phyloP scores from a whole-genome alignment of 2,113 vertebrate species.

The human region DNA sequence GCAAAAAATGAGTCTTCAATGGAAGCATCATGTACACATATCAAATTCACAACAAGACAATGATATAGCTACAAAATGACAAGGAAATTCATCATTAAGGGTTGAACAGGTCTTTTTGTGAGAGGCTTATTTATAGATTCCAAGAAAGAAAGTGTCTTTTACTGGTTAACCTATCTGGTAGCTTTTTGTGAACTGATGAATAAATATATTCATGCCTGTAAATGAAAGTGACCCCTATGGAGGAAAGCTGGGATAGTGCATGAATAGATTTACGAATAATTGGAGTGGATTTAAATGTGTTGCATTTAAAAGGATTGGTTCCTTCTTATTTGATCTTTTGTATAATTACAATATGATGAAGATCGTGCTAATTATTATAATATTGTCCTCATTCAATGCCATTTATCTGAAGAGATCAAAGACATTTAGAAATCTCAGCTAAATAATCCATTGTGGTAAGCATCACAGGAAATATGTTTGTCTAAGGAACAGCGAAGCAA shows the following conservation, averaged over 20 bases:
- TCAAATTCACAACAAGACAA: constrained; percentile 8
- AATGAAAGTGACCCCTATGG: constrained; percentile 49
- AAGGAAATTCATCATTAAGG: constrained; percentile 48
- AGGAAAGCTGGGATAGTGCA: background rate
- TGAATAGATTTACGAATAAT: constrained; percentile 8
- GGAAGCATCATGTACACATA: background rate
- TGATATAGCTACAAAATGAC: constrained; percentile 15
- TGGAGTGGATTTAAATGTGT: background rate
- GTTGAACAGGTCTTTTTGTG: background rate
- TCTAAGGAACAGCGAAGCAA: background rate
- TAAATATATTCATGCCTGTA: constrained; percentile 55
- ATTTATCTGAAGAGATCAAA: constrained; percentile 54
- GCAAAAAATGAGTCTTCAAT: background rate
- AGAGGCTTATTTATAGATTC: constrained; percentile 40
- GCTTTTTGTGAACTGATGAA: constrained; percentile 54
- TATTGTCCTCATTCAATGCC: background rate
- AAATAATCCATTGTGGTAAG: background rate
- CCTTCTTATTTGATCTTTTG: constrained; percentile 46
- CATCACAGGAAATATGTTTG: background rate
- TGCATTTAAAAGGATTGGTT: constrained; percentile 14
- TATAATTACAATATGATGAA: constrained; percentile 39
- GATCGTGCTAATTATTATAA: constrained; percentile 43
- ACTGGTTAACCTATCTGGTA: constrained; percentile 49
- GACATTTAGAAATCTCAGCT: constrained; percentile 38
- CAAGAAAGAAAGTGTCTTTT: constrained; percentile 28